These are phyloP conservation scores for Hirundo rustica DNA, from an alignment of 2,797 vertebrate genomes.

Conservation along the genomic window DNA sequence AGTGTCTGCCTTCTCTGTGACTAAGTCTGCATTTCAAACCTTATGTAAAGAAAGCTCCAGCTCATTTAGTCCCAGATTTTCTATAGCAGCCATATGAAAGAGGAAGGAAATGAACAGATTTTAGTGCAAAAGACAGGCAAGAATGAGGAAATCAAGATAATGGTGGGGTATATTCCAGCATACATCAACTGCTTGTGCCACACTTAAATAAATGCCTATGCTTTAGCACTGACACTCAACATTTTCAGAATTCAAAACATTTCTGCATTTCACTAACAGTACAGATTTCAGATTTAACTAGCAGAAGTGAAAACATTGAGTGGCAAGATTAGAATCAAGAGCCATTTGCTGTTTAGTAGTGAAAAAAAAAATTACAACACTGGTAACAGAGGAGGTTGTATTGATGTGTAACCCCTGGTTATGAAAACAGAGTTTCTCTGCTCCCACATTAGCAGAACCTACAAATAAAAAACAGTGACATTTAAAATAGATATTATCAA, in stretches of 20 bases:
- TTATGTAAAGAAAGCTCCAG: background rate
- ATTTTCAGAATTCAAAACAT: background rate
- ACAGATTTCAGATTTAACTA: background rate
- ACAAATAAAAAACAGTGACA: background rate
- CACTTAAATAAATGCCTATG: background rate
- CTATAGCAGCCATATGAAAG: background rate
- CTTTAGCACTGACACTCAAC: background rate
- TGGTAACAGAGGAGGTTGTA: background rate
- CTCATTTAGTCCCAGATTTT: background rate
- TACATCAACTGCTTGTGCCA: background rate
- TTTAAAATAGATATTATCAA: background rate
- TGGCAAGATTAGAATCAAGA: background rate
- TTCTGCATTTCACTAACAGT: background rate
- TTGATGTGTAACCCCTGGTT: background rate
- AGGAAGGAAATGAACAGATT: background rate
- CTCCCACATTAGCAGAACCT: background rate
- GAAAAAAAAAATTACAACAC: background rate
- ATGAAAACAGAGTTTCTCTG: background rate
- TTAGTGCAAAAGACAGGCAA: background rate
- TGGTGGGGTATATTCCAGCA: background rate
- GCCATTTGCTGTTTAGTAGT: background rate
- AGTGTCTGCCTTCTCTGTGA: background rate
- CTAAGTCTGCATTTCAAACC: background rate
- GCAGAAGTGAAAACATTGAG: background rate
- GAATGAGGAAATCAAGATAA: background rate